Conservation (phyloP, 1,140 invertebrate species). For the Pachyrhynchus sulphureomaculatus region DNA sequence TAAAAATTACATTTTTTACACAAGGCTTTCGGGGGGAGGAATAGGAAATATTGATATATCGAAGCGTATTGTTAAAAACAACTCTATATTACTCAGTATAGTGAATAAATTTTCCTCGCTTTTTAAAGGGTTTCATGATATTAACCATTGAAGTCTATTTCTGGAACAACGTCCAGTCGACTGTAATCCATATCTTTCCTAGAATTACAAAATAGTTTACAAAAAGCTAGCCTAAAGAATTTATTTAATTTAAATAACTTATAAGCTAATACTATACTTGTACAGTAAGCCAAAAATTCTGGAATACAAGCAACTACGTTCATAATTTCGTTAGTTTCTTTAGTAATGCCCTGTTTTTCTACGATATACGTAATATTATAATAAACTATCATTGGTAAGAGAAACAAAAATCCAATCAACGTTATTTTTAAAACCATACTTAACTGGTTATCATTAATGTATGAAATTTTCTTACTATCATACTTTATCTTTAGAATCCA, state of each 20-base stretch:
- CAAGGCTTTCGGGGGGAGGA: too few species aligned
- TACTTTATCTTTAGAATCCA: background rate
- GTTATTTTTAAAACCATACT: background rate
- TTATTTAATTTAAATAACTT: constrained; percentile 12
- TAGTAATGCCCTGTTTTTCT: background rate
- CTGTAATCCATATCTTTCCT: constrained; percentile 1
- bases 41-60: too few species aligned
- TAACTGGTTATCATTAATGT: background rate
- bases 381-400: constrained; percentile 20
- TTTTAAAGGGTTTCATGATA: too few species aligned
- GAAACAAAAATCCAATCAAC: background rate
- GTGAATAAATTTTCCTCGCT: too few species aligned
- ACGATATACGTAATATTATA: too few species aligned
- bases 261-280: background rate
- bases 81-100: too few species aligned
- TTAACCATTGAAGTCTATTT: background rate
- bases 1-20: too few species aligned
- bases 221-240: constrained; percentile 15
- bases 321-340: background rate
- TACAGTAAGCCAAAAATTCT: constrained; percentile 13
- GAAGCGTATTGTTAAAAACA: too few species aligned
- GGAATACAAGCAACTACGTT: background rate
- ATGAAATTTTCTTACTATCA: background rate
- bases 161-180: background rate
- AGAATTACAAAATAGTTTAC: constrained; percentile 2